Evolutionary conservation across 2,888 invertebrate genomes (phyloP).

Genomic region (Leptarthrus brevirostris): DNA sequence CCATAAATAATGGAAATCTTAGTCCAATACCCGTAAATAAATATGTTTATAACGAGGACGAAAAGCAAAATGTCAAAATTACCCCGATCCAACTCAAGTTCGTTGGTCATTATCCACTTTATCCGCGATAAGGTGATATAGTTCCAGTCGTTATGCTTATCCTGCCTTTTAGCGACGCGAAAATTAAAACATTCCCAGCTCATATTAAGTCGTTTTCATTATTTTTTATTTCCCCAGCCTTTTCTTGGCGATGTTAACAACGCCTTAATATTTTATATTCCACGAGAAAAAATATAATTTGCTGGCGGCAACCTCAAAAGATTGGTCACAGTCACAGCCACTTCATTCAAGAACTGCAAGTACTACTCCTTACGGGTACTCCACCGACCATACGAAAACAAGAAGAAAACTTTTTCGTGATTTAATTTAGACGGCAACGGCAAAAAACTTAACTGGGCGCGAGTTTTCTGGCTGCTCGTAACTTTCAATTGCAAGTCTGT

Average conservation of each 20-base stretch:
- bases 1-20: conserved; percentile 7
- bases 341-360: conserved; percentile 4
- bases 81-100: neutral
- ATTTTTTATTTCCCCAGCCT: conserved; percentile 1
- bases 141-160: conserved; percentile 8
- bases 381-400: neutral
- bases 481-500: too few species aligned
- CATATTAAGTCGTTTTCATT: conserved; percentile 30
- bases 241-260: conserved; percentile 34
- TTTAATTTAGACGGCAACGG: conserved; percentile 35
- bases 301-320: conserved; percentile 42
- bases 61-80: neutral
- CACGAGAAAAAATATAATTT: conserved; percentile 20
- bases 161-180: conserved; percentile 25
- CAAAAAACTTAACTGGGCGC: neutral
- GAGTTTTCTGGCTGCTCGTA: neutral
- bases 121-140: conserved; percentile 25
- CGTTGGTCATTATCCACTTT: conserved; percentile 17
- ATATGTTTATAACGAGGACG: neutral
- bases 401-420: neutral
- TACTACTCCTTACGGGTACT: neutral
- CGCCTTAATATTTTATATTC: conserved; percentile 35
- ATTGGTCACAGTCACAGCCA: conserved; percentile 2
- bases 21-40: neutral
- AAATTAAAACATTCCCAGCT: conserved; percentile 44